phyloP scores from a whole-genome alignment of 2,888 invertebrate species.

The Ennomos erosarius region DNA sequence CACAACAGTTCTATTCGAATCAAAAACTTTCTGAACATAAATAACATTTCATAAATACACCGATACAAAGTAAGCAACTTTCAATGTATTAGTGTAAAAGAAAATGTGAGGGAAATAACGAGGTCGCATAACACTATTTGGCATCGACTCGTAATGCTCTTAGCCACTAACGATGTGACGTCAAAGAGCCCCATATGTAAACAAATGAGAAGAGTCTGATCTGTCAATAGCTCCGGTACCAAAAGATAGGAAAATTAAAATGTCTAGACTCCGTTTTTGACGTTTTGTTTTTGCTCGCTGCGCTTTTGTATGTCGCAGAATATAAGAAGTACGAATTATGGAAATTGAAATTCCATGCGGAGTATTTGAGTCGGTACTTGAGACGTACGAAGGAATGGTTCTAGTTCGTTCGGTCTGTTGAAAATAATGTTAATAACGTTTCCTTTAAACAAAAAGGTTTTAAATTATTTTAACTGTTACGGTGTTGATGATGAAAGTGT shows the following conservation, averaged over 20 bases:
- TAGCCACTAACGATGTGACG: conserved; percentile 75
- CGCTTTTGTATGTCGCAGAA: conserved; percentile 49
- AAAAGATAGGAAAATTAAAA: conserved; percentile 83
- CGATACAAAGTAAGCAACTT: conserved; percentile 34
- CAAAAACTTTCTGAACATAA: neutral
- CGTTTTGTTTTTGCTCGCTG: conserved; percentile 63
- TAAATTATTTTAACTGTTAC: too few species aligned
- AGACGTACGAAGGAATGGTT: conserved; percentile 36
- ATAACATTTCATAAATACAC: conserved; percentile 20
- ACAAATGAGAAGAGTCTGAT: conserved; percentile 79
- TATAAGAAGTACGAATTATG: conserved; percentile 47
- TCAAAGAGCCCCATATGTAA: conserved; percentile 79
- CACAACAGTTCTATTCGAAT: neutral
- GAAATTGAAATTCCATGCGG: conserved; percentile 49
- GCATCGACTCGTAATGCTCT: conserved; percentile 63
- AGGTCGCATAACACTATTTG: conserved; percentile 47
- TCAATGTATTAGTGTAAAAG: conserved; percentile 36
- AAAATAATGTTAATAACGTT: too few species aligned
- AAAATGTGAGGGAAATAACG: conserved; percentile 53
- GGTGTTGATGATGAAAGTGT: too few species aligned
- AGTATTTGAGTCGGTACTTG: conserved; percentile 39
- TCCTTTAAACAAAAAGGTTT: too few species aligned
- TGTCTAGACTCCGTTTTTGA: conserved; percentile 74
- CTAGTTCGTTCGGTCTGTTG: too few species aligned
- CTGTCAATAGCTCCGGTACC: conserved; percentile 68